Evolutionary conservation across 2,888 invertebrate genomes (phyloP).

Genomic region (Pomacea canaliculata): DNA sequence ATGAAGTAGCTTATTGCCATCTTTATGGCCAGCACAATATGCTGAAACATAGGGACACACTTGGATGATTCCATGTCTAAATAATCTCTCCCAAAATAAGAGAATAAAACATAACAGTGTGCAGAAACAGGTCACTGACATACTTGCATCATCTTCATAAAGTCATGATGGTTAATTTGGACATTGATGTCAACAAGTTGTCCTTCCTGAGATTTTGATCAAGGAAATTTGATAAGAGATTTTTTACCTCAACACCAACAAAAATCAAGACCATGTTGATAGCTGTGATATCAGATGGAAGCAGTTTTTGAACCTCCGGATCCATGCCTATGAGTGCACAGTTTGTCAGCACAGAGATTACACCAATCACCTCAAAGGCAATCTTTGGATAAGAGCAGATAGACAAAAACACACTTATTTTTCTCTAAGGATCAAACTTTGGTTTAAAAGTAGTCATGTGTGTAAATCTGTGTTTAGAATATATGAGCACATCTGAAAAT

Average conservation of each 20-base stretch:
- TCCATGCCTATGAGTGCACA: conserved; percentile 80
- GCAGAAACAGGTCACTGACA: too few relatives aligned
- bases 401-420: background rate
- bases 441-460: background rate
- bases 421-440: too few relatives aligned
- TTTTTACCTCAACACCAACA: conserved; percentile 76
- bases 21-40: conserved; percentile 77
- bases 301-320: conserved; percentile 74
- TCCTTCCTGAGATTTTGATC: too few relatives aligned
- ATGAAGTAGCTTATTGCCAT: conserved; percentile 78
- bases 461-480: background rate
- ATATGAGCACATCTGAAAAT: background rate
- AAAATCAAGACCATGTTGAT: conserved; percentile 76
- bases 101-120: background rate
- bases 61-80: background rate
- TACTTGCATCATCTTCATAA: too few relatives aligned
- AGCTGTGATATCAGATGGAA: conserved; percentile 69
- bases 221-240: too few relatives aligned
- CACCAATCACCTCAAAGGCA: conserved; percentile 79
- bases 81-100: background rate
- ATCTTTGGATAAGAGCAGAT: conserved; percentile 68
- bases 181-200: too few relatives aligned
- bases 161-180: too few relatives aligned
- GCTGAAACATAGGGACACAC: conserved; percentile 64
- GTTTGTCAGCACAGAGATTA: conserved; percentile 80